phyloP scores from a whole-genome alignment of 2,113 vertebrate genomes.

The Leptobrachium leishanense region DNA sequence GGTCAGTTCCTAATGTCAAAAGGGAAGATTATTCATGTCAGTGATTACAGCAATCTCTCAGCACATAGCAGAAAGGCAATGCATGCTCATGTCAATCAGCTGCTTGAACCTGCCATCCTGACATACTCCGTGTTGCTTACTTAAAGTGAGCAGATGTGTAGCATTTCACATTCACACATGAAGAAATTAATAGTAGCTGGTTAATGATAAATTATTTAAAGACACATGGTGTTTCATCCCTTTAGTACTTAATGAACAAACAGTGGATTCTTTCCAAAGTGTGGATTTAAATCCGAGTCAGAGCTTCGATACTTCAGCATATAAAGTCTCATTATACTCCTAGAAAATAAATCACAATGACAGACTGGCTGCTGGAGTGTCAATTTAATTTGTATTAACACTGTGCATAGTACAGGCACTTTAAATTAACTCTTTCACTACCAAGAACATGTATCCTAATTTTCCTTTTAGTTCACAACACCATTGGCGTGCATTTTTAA shows the following conservation, averaged over 20 bases:
- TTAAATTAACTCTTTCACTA: too few relatives aligned
- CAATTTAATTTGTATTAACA: too few relatives aligned
- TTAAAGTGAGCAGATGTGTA: slow-evolving; percentile 55
- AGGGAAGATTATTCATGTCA: slow-evolving; percentile 55
- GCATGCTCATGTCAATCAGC: slow-evolving; percentile 51
- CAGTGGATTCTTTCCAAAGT: too few relatives aligned
- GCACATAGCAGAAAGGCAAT: slow-evolving; percentile 54
- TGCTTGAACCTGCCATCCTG: slow-evolving; percentile 56
- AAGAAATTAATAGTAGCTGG: slow-evolving; percentile 41
- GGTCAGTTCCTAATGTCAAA: slow-evolving; percentile 78
- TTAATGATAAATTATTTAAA: slow-evolving; percentile 20
- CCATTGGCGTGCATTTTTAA: too few relatives aligned
- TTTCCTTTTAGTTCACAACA: too few relatives aligned
- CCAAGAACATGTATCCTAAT: too few relatives aligned
- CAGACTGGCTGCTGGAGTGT: too few relatives aligned
- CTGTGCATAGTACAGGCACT: too few relatives aligned
- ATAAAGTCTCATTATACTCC: too few relatives aligned
- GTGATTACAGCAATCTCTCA: slow-evolving; percentile 49
- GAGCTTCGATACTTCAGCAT: too few relatives aligned
- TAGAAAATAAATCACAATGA: too few relatives aligned
- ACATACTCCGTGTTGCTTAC: slow-evolving; percentile 52
- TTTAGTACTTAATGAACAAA: neutral
- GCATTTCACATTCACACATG: slow-evolving; percentile 43
- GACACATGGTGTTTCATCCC: slow-evolving; percentile 4
- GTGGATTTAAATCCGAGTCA: too few relatives aligned